Conservation (phyloP, 2,113 vertebrate genomes). For the Chloropsis hardwickii region DNA sequence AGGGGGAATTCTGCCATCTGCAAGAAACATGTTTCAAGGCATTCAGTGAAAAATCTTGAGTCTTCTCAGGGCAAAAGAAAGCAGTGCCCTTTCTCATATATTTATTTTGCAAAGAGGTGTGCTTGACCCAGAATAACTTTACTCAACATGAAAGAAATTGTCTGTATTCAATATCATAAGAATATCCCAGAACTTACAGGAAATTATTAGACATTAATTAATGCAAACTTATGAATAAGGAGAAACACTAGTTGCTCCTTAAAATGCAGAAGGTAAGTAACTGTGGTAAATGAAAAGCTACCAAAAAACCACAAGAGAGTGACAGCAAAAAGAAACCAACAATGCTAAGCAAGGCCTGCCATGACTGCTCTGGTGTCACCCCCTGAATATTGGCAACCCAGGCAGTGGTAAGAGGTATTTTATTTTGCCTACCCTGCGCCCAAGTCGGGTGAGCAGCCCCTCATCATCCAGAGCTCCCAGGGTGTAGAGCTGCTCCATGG, state of each 20-base stretch:
- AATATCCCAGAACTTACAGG: background rate
- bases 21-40: background rate
- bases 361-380: background rate
- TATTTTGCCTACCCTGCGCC: slow-evolving; percentile 82
- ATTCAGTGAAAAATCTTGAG: background rate
- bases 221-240: background rate
- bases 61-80: background rate
- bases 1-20: slow-evolving; percentile 98
- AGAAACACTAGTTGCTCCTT: background rate
- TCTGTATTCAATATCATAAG: background rate
- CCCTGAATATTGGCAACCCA: background rate
- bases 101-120: background rate
- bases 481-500: slow-evolving; percentile 98
- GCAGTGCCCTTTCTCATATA: background rate
- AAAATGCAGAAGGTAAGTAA: background rate
- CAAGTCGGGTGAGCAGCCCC: slow-evolving; percentile 91
- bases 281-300: background rate
- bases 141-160: background rate
- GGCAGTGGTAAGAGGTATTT: background rate
- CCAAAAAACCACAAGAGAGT: background rate
- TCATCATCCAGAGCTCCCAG: slow-evolving; percentile 95
- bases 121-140: background rate
- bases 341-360: background rate
- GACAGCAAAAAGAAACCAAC: background rate
- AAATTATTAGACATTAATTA: background rate